phyloP scores from a whole-genome alignment of 2,113 vertebrate genomes.

The Calidris pugnax region DNA sequence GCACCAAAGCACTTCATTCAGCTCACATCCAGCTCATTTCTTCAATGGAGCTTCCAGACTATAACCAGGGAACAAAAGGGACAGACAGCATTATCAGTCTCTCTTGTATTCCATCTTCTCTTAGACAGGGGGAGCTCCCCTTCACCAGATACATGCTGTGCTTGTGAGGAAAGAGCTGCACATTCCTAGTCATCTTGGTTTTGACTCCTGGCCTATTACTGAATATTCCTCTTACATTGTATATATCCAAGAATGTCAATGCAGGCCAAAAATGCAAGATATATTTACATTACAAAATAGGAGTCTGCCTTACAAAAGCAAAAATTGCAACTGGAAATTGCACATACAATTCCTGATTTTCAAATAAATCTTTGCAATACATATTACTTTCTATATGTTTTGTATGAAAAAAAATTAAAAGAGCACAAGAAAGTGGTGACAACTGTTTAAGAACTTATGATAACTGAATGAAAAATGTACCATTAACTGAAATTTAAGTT shows the following conservation, averaged over 20 bases:
- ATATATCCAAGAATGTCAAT: background rate
- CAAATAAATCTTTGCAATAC: background rate
- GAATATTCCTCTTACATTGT: background rate
- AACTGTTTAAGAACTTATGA: background rate
- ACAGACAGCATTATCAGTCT: background rate
- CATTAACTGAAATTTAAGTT: background rate
- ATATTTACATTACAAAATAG: background rate
- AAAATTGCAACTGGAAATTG: background rate
- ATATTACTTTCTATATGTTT: background rate
- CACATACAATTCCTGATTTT: fast-evolving
- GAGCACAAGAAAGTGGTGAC: background rate
- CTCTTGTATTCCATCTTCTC: background rate
- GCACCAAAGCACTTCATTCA: background rate
- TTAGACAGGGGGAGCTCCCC: background rate
- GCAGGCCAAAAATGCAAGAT: background rate
- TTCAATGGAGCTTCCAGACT: background rate
- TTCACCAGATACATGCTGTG: background rate
- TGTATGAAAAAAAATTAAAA: background rate
- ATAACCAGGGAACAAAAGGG: background rate
- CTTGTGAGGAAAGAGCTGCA: background rate
- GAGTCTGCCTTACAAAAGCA: background rate
- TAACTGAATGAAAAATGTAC: background rate
- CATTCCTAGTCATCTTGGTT: background rate
- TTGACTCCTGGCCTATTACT: background rate
- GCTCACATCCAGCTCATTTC: background rate